phyloP scores from a whole-genome alignment of 2,113 vertebrate genomes.

The Apus apus region DNA sequence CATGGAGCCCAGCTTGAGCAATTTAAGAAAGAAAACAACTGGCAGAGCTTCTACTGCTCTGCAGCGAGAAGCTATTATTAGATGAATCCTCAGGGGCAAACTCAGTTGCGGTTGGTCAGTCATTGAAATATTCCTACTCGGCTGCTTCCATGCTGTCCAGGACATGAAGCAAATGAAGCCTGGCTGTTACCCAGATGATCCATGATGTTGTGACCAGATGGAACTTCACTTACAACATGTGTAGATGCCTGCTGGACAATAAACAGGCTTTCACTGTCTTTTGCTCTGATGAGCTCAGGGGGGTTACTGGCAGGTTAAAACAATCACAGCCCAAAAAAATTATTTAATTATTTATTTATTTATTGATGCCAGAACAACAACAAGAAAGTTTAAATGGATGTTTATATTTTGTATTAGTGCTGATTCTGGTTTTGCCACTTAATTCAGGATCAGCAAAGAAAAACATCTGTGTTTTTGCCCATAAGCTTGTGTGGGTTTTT shows the following conservation, averaged over 20 bases:
- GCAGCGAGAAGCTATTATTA: constrained; percentile 21
- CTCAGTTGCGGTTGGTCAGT: constrained; percentile 52
- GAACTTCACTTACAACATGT: constrained; percentile 66
- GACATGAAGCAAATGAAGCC: constrained; percentile 71
- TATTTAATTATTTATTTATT: neutral
- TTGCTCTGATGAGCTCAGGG: constrained; percentile 48
- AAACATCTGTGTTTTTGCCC: neutral
- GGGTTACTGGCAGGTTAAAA: constrained; percentile 54
- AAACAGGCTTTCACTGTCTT: constrained; percentile 33
- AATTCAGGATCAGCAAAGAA: neutral
- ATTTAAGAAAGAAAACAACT: constrained; percentile 35
- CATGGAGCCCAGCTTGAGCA: neutral
- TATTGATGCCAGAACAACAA: neutral
- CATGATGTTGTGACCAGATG: constrained; percentile 68
- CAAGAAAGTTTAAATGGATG: constrained; percentile 19
- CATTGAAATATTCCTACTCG: constrained; percentile 31
- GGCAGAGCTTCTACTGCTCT: neutral
- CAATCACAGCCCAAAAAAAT: constrained; percentile 7
- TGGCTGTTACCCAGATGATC: constrained; percentile 72
- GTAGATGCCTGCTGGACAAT: constrained; percentile 67
- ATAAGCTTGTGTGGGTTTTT: neutral
- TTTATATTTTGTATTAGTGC: neutral
- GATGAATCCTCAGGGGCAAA: constrained; percentile 26
- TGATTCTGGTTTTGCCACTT: neutral
- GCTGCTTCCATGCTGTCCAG: constrained; percentile 53